Evolutionary conservation across 2,888 invertebrate genomes (phyloP), one percentile per base, ranked within the genome.

Genomic region (Magallana nippona): DNA sequence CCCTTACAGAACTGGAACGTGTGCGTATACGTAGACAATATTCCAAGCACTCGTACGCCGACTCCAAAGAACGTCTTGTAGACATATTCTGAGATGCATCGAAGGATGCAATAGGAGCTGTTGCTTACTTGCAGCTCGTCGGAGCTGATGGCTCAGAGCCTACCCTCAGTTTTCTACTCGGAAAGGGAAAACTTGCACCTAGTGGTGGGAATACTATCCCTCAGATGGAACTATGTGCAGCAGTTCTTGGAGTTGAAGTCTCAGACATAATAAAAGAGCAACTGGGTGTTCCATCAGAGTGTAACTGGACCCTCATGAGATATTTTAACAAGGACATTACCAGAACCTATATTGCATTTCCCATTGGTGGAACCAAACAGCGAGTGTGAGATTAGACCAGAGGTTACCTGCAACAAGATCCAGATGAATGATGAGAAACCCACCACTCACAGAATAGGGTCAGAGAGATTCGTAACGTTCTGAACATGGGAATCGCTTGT

Each of bases 111-210:
- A 55, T 79, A 3, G 79, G 55, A n/a, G 79, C 55, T n/a, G 79
- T 55, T 79, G 79, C 55, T 19, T 79, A 79, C 55, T 17, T 78
- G 10, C 78, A 78, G 44, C 55, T 79, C 55, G 10, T 44, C 2
- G 79, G 22, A 79, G 15, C 19, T n/a, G n/a, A 11, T 19, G 56
- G 19, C 15, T 44, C 44, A 10, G 56, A 79, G n/a, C 55, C 55
- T 13, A 22, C 15, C 10, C 11, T 79, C 10, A 55, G 79, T 19
- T 79, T 79, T 55, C 79, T 79, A 1, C 79, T 79, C n/a, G 79
- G 79, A 19, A 79, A 79, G n/a, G 55, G 55, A 13, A 79, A 79
- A n/a, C 55, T 79, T n/a, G 79, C 79, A 44, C 79, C 79, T 13
- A 55, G 11, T 56, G 55, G 55, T 5, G 79, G 79, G 15, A 44